Conservation (phyloP, 2,797 vertebrate genomes). For the Delichon dasypus region DNA sequence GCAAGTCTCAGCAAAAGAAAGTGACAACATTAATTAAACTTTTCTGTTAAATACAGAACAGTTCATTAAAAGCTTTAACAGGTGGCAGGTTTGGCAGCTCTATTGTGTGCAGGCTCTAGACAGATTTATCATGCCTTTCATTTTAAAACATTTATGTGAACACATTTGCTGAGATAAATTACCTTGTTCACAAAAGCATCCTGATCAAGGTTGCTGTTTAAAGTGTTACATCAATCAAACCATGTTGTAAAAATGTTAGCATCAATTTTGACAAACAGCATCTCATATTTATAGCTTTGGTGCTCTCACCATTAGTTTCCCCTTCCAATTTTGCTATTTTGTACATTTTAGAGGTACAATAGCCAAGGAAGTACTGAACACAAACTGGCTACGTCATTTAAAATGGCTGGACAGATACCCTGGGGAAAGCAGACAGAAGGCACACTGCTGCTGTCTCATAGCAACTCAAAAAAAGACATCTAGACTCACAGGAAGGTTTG, state of each 20-base stretch:
- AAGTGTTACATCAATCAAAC: constrained; percentile 66
- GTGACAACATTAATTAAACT: constrained; percentile 39
- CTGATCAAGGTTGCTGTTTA: constrained; percentile 53
- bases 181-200: constrained; percentile 60
- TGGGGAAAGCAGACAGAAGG: not conserved
- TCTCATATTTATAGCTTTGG: constrained; percentile 34
- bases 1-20: constrained; percentile 24
- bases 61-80: constrained; percentile 70
- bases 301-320: constrained; percentile 22
- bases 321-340: not conserved
- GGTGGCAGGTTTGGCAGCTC: constrained; percentile 71
- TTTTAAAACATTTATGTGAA: constrained; percentile 73
- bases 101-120: not conserved
- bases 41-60: constrained; percentile 31
- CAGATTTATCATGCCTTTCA: constrained; percentile 71
- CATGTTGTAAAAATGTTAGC: constrained; percentile 51
- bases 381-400: not conserved
- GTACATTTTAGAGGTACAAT: not conserved
- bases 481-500: not conserved
- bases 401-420: rapidly evolving
- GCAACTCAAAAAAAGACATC: not conserved
- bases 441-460: not conserved
- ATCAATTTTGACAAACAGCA: constrained; percentile 53
- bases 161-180: constrained; percentile 58
- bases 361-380: not conserved